Percentiles rank a stretch among this genome's conserved stretches.
Evolutionary conservation across 1,140 invertebrate genomes (phyloP).

Genomic region (Eueides isabella): DNA sequence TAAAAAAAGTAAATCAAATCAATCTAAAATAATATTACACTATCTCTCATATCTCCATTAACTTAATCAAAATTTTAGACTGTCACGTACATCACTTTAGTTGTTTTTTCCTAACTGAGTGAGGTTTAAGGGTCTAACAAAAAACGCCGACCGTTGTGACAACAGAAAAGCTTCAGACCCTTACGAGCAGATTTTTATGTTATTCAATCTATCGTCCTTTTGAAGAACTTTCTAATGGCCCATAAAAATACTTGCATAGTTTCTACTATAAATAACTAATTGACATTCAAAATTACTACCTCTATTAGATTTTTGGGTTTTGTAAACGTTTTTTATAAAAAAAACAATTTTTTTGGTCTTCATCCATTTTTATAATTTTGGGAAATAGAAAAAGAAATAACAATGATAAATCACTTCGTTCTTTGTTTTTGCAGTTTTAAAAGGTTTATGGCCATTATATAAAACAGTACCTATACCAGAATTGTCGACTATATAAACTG

Average conservation of each 20-base stretch:
- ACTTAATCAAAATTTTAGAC: neutral
- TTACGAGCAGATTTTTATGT: constrained; percentile 60
- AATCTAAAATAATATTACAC: too few species aligned
- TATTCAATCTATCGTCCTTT: constrained; percentile 68
- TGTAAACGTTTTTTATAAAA: neutral
- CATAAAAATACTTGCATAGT: constrained; percentile 57
- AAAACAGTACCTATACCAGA: too few species aligned
- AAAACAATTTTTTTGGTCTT: neutral
- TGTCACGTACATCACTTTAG: constrained; percentile 50
- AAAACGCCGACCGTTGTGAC: constrained; percentile 66
- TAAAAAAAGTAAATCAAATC: too few species aligned
- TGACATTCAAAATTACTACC: constrained; percentile 47
- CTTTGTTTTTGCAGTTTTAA: neutral
- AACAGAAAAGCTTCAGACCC: constrained; percentile 60
- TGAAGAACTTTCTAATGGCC: constrained; percentile 54
- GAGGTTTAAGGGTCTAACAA: constrained; percentile 66
- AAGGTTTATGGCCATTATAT: too few species aligned
- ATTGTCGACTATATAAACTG: too few species aligned
- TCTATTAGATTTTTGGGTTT: constrained; percentile 28
- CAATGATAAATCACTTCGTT: neutral
- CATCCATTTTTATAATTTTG: neutral
- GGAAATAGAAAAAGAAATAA: neutral
- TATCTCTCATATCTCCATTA: neutral
- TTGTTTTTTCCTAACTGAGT: constrained; percentile 68
- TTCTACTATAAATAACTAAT: constrained; percentile 60